Evolutionary conservation across 2,888 invertebrate species (phyloP), one percentile per base, ranked within the genome.

Genomic region (Melanophora roralis): DNA sequence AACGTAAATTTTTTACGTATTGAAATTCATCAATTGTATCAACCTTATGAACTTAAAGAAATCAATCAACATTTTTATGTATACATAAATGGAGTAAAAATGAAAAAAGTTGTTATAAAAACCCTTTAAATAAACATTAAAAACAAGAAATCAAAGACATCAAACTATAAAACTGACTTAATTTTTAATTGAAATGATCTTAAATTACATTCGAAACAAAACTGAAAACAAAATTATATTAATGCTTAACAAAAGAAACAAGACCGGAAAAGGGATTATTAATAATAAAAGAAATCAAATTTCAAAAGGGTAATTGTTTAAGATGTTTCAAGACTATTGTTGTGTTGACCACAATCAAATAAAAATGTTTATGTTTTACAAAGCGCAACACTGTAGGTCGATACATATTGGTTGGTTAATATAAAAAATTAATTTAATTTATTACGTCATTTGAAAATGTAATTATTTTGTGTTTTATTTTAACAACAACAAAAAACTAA

Each of bases 21-120:
- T n/a, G n/a, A n/a, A n/a, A n/a, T n/a, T n/a, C n/a, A n/a, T n/a
- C n/a, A n/a, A n/a, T n/a, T n/a, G 16, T 16, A 53, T 19, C 5
- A 21, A 1, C 21, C 21, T 47, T 12, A 43, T 38, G 32, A 60
- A 45, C 19, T 14, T 32, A 21, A 60, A 40, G 27, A 23, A 53
- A 62, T 53, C 62, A 53, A 53, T 55, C 40, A 71, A 21, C 43
- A 36, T 47, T 55, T 57, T 23, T 57, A 65, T 23, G 38, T 49
- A 49, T 16, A 4, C 47, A 19, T 6, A 43, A 11, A 5, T 27
- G 6, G 6, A 27, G 6, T 5, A 27, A 27, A 6, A 27, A 5
- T 27, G 6, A 27, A 27, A 6, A 27, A 27, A 27, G 6, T 6
- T 27, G 6, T 27, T 5, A 27, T 6, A 27, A 27, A 40, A 57